Evolutionary conservation across 2,888 invertebrate species (phyloP).

Genomic region (Hipparchia semele): DNA sequence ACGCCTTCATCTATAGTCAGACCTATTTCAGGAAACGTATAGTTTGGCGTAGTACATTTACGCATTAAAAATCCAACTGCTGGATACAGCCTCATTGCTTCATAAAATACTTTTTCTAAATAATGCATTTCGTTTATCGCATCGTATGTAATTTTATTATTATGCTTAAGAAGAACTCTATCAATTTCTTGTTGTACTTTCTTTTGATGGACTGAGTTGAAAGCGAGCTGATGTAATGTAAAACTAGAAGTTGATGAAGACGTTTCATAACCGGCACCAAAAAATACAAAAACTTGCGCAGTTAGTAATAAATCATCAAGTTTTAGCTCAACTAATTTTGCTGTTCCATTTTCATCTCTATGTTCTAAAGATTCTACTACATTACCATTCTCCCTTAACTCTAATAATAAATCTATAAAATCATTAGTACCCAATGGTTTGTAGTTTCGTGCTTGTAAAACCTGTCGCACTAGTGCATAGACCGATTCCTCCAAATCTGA

Average conservation of each 20-base stretch:
- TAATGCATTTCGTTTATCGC: slow-evolving; percentile 71
- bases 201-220: slow-evolving; percentile 69
- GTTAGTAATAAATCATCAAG: slow-evolving; percentile 62
- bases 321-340: slow-evolving; percentile 61
- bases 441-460: slow-evolving; percentile 61
- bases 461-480: slow-evolving; percentile 55
- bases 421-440: slow-evolving; percentile 67
- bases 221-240: slow-evolving; percentile 74
- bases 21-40: slow-evolving; percentile 67
- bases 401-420: slow-evolving; percentile 70
- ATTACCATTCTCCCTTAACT: slow-evolving; percentile 64
- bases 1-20: slow-evolving; percentile 65
- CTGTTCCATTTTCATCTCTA: slow-evolving; percentile 59
- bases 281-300: slow-evolving; percentile 74
- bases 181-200: slow-evolving; percentile 73
- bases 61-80: slow-evolving; percentile 67
- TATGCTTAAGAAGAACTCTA: slow-evolving; percentile 58
- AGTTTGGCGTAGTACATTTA: slow-evolving; percentile 63
- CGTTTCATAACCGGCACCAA: slow-evolving; percentile 80
- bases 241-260: slow-evolving; percentile 78
- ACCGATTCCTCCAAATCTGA: slow-evolving; percentile 61
- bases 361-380: slow-evolving; percentile 68
- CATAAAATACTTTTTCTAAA: slow-evolving; percentile 70
- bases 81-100: slow-evolving; percentile 72
- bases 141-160: slow-evolving; percentile 65